These are phyloP conservation scores for Forbesichthys agassizii DNA, from an alignment of 2,113 vertebrate species.

Conservation along the genomic window DNA sequence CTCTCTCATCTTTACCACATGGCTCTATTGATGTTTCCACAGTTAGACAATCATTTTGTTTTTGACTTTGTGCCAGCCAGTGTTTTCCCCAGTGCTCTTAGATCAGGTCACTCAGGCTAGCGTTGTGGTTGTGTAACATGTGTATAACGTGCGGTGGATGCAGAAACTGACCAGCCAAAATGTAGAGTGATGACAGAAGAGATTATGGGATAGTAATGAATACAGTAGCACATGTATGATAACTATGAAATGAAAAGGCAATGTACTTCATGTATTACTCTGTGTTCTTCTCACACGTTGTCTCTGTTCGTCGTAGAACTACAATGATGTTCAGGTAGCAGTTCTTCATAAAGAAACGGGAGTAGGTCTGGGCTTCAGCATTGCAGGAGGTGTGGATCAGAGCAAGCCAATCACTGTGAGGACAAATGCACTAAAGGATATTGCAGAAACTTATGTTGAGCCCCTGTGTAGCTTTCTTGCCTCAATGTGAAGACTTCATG, in stretches of 20 bases:
- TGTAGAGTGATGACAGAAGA: no score
- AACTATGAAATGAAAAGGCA: no score
- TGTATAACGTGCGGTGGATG: no score
- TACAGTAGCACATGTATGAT: no score
- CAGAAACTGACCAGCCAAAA: no score
- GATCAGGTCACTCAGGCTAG: neutral
- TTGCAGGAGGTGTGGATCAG: constrained; percentile 80
- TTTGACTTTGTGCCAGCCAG: neutral
- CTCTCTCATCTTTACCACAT: neutral
- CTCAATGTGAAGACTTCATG: no score
- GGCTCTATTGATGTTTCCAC: neutral
- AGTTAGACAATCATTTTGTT: neutral
- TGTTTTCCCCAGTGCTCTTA: neutral
- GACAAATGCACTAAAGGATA: neutral
- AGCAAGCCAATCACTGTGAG: constrained; percentile 80
- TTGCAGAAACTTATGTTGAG: no score
- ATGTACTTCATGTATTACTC: no score
- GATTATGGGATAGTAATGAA: no score
- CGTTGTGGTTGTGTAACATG: no score
- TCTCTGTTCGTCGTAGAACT: constrained; percentile 56
- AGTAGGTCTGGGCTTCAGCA: constrained; percentile 78
- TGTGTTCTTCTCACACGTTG: no score
- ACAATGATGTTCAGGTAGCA: constrained; percentile 76
- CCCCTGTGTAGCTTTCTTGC: no score
- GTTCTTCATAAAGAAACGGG: constrained; percentile 82